A percentile compares a stretch with the other conserved stretches of the same genome.
phyloP scores from a whole-genome alignment of 2,797 vertebrate genomes.

The Leptodactylus fallax region DNA sequence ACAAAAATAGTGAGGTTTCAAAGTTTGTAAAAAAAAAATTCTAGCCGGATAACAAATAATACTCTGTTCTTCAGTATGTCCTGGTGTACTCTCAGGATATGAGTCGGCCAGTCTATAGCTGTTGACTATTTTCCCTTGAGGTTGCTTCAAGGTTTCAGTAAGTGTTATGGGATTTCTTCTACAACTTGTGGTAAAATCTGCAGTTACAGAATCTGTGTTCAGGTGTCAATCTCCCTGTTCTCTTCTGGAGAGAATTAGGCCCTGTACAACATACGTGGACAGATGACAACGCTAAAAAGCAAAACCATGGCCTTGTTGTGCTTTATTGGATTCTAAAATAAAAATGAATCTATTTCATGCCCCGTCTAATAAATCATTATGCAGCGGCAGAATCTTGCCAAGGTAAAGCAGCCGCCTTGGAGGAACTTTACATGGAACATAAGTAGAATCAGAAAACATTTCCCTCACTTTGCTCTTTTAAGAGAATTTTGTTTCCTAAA shows the following conservation, averaged over 20 bases:
- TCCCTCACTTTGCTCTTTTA: conserved; percentile 37
- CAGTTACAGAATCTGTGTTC: conserved; percentile 44
- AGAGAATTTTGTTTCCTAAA: conserved; percentile 27
- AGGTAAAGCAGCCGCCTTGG: conserved; percentile 21
- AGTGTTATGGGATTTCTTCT: conserved; percentile 53
- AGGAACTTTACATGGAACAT: conserved; percentile 34
- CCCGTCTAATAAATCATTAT: conserved; percentile 33
- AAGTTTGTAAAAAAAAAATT: not conserved
- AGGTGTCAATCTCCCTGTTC: conserved; percentile 25
- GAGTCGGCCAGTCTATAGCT: not conserved
- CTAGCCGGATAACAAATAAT: not conserved
- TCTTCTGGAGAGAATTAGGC: conserved; percentile 1
- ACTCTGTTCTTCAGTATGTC: not conserved
- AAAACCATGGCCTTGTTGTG: conserved; percentile 4
- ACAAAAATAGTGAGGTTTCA: not conserved
- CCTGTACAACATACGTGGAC: not conserved
- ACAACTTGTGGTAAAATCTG: conserved; percentile 47
- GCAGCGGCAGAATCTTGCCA: conserved; percentile 3
- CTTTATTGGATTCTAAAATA: conserved; percentile 19
- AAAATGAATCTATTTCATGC: conserved; percentile 25
- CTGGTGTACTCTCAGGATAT: not conserved
- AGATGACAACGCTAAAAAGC: not conserved
- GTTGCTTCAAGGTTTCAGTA: conserved; percentile 49
- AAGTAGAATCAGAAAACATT: conserved; percentile 53
- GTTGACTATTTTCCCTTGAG: conserved; percentile 12